Evolutionary conservation across 2,888 invertebrate genomes (phyloP), one percentile per base, ranked within the genome.

Genomic region (Rotaria sp.): DNA sequence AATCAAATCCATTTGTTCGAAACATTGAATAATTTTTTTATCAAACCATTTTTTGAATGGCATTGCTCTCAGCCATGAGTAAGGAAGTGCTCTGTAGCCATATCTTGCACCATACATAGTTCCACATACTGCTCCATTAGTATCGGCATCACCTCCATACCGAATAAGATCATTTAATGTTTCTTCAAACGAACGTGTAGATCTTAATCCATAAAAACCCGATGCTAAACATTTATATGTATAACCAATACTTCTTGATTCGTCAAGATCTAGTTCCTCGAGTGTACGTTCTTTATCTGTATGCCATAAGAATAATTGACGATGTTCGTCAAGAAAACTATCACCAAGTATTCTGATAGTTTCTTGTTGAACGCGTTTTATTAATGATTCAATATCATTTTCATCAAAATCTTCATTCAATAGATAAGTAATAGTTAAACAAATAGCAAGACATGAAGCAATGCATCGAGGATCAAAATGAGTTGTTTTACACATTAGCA

Each of bases 151-250:
- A 13, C 80, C 80, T 13, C 80, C 80, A 45, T 80, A 41, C n/a
- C 45, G 80, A 80, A 80, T 80, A 24, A 80, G 45, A 45, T 80
- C 80, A 80, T 80, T 45, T 4, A 80, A 21, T 26, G 80, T 80
- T n/a, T 80, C 13, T 80, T 80, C 45, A 80, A 80, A 80, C 15
- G 80, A 80, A 11, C 5, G 11, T 38, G 10, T 45, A 13, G 80
- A 80, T 87, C 88, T 88, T 18, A 90, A 87, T 13, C 90, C 90
- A 90, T 90, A 90, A 88, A 90, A 90, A 7, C 89, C 90, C 52
- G 89, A 89, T 24, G 90, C 90, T 52, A 90, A 86, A 26, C 89
- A 88, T 87, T 90, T 90, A 87, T 89, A 90, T 0, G 90, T 90
- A 87, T 89, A 89, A 85, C 88, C 89, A 35, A 88, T 88, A 38